These are phyloP conservation scores for Cinclus cinclus DNA, from an alignment of 2,113 vertebrate genomes.

Conservation along the genomic window DNA sequence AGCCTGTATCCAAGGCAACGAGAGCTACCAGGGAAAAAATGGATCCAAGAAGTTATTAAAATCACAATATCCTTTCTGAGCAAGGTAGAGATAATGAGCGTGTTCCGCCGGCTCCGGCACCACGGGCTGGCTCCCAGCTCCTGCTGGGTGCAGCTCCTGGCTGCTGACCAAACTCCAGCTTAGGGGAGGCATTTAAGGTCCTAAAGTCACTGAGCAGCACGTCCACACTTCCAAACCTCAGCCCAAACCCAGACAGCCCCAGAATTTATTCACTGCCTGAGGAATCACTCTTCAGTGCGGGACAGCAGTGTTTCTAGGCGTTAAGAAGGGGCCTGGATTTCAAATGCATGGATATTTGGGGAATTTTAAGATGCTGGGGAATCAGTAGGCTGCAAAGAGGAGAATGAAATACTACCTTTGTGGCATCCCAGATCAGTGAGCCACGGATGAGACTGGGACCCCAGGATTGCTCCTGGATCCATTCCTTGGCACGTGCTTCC, in stretches of 20 bases:
- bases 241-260: not conserved
- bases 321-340: not conserved
- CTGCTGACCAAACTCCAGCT: not conserved
- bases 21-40: slow-evolving; percentile 49
- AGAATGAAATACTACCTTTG: rapidly evolving
- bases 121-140: slow-evolving; percentile 4
- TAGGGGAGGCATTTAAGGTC: not conserved
- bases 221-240: not conserved
- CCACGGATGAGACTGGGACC: rapidly evolving
- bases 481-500: not conserved
- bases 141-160: slow-evolving; percentile 39
- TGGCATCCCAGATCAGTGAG: rapidly evolving
- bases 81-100: slow-evolving; percentile 54
- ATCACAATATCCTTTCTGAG: slow-evolving; percentile 64
- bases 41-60: slow-evolving; percentile 67
- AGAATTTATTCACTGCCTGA: not conserved
- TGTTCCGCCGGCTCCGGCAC: not conserved
- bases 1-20: slow-evolving; percentile 68
- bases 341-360: not conserved
- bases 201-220: not conserved
- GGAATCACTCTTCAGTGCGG: rapidly evolving
- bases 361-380: not conserved
- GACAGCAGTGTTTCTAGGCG: rapidly evolving
- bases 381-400: not conserved
- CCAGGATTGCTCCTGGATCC: not conserved